A percentile compares a stretch with the other conserved stretches of the same genome.
These are phyloP conservation scores for Eremophila alpestris DNA, from an alignment of 2,797 vertebrate genomes.

Conservation along the genomic window DNA sequence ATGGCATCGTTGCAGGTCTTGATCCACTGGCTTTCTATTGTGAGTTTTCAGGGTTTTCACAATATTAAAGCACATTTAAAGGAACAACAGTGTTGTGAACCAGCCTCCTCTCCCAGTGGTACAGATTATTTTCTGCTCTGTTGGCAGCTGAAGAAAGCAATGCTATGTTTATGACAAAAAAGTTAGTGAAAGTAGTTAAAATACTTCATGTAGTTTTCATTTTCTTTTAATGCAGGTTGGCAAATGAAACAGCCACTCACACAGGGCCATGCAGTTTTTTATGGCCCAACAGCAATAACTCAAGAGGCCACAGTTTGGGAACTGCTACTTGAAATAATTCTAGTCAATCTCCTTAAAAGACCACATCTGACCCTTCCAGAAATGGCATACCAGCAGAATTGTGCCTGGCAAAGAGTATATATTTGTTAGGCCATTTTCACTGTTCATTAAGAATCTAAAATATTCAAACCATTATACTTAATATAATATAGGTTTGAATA, in stretches of 20 bases:
- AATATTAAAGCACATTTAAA: background rate
- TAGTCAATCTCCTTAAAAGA: background rate
- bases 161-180: background rate
- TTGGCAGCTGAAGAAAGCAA: slow-evolving; percentile 10
- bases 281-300: background rate
- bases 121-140: background rate
- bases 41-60: background rate
- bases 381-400: background rate
- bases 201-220: background rate
- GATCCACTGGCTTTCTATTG: background rate
- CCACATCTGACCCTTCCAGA: background rate
- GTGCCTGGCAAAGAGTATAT: background rate
- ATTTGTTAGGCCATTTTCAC: background rate
- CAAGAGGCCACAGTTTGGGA: background rate
- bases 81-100: background rate
- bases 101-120: background rate
- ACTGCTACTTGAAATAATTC: background rate
- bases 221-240: background rate
- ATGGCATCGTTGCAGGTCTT: background rate
- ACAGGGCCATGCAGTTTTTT: background rate
- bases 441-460: background rate
- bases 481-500: background rate
- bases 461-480: background rate
- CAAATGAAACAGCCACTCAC: background rate
- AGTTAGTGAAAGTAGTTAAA: background rate